Evolutionary conservation across 2,113 vertebrate species (phyloP).

Genomic region (Tachycineta bicolor): DNA sequence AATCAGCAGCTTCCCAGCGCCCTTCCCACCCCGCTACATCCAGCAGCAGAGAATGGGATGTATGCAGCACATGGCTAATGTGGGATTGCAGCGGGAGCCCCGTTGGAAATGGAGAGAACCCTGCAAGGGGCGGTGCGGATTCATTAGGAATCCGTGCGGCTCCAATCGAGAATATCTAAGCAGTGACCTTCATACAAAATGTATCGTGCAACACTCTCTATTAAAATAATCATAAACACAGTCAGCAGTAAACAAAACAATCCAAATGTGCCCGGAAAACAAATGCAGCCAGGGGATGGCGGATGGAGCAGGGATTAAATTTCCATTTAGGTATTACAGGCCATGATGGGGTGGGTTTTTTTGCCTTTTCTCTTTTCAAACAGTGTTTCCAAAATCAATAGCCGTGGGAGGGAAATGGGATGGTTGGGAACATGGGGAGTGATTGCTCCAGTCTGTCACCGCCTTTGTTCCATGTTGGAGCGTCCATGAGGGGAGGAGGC

Average conservation of each 20-base stretch:
- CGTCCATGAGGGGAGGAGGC: neutral
- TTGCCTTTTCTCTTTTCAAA: neutral
- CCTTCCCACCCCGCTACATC: conserved; percentile 4
- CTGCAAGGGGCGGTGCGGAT: conserved; percentile 36
- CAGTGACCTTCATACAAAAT: conserved; percentile 73
- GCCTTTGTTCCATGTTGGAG: neutral
- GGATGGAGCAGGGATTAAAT: conserved; percentile 57
- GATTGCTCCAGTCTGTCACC: neutral
- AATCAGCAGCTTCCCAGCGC: conserved; percentile 24
- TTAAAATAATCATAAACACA: conserved; percentile 74
- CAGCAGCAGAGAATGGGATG: conserved; percentile 1
- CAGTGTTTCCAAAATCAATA: conserved; percentile 56
- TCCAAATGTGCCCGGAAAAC: conserved; percentile 64
- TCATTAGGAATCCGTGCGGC: conserved; percentile 53
- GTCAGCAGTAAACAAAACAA: conserved; percentile 75
- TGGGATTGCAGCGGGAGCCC: conserved; percentile 43
- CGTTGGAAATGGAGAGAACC: conserved; percentile 31
- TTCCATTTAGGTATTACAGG: conserved; percentile 51
- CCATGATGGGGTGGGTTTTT: neutral
- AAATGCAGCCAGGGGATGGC: conserved; percentile 11
- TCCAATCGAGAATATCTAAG: conserved; percentile 30
- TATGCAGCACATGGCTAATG: conserved; percentile 42
- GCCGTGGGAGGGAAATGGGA: neutral
- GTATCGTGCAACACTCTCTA: conserved; percentile 23
- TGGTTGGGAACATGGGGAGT: conserved; percentile 26